Base-by-base conservation (phyloP, 2,113 vertebrate species). In the Indri indri region DNA sequence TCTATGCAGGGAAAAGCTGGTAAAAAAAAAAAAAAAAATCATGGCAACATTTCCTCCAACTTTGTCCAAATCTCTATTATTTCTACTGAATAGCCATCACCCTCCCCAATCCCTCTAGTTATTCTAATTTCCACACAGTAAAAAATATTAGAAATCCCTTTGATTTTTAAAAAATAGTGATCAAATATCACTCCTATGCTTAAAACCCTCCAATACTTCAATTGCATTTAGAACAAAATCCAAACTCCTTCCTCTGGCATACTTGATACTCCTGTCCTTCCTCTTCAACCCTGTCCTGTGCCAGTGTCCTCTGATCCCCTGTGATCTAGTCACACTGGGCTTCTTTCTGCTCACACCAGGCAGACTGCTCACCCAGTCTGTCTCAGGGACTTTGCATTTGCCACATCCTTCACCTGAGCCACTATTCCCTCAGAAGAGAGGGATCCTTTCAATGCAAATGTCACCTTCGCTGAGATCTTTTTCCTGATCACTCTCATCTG, bases 1-100 rank as follows among this genome's bases (percentile, higher is more conserved):
- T 82, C 52, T 8, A 86, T 87, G 32, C 7, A 86, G 42, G 65
- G n/a, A 84, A 91, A 85, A 63, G 20, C 52, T 85, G 12, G 3
- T 20, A 59, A 84, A 74, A 59, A 92, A 86, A 92, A 83, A 59
- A 84, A 74, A 59, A 92, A 86, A 92, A 83, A 45, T 71, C 20
- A 73, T 37, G 23, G 34, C 57, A 61, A 73, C 0, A 1, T 70
- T 68, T 80, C 23, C 80, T 65, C 22, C 4, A 50, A 84, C 42
- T 95, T 89, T 86, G n/a, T 73, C 22, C 57, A 96, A 89, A 77
- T 71, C 66, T 82, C 52, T 91, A 61, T 65, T 89, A 88, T 90
- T 94, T 94, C 18, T 92, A 90, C 22, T 81, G 47, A 84, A 54
- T 42, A 93, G 18, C 42, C 27, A 65, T 91, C 66, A 70, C 6